A percentile compares a stretch with the other conserved stretches of the same genome.
Conservation (phyloP, 2,888 invertebrate genomes). For the Ecliptopera silaceata region DNA sequence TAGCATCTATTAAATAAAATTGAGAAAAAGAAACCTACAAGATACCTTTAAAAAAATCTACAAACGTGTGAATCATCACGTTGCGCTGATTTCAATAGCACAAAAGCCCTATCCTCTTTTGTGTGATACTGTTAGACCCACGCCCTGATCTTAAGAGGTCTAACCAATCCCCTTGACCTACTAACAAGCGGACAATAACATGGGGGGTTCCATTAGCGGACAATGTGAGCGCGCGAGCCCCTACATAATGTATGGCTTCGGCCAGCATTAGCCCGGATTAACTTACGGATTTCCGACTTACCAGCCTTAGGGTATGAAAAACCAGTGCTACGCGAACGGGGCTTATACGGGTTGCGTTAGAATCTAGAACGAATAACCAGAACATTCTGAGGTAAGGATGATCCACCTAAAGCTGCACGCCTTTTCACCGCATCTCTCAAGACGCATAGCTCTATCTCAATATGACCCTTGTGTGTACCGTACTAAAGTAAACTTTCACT, state of each 20-base stretch:
- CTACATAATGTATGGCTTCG: conserved; percentile 30
- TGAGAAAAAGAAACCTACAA: not conserved
- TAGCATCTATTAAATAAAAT: too few relatives aligned
- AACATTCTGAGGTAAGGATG: not conserved
- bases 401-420: too few relatives aligned
- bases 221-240: conserved; percentile 28
- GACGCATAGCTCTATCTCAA: too few relatives aligned
- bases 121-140: conserved; percentile 3
- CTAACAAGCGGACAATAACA: conserved; percentile 17
- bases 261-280: conserved; percentile 25
- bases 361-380: conserved; percentile 1
- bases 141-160: conserved; percentile 17
- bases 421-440: too few relatives aligned
- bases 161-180: conserved; percentile 26
- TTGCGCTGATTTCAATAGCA: conserved; percentile 4
- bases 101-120: conserved; percentile 13
- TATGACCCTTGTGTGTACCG: too few relatives aligned
- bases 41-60: not conserved
- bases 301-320: conserved; percentile 23
- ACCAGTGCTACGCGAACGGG: conserved; percentile 14
- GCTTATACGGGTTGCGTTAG: conserved; percentile 13
- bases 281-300: conserved; percentile 30
- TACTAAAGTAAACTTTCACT: too few relatives aligned
- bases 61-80: conserved; percentile 1
- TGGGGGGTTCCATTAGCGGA: conserved; percentile 33